These are phyloP conservation scores for Neopelma chrysocephalum DNA, from an alignment of 2,797 vertebrate species.

Conservation along the genomic window DNA sequence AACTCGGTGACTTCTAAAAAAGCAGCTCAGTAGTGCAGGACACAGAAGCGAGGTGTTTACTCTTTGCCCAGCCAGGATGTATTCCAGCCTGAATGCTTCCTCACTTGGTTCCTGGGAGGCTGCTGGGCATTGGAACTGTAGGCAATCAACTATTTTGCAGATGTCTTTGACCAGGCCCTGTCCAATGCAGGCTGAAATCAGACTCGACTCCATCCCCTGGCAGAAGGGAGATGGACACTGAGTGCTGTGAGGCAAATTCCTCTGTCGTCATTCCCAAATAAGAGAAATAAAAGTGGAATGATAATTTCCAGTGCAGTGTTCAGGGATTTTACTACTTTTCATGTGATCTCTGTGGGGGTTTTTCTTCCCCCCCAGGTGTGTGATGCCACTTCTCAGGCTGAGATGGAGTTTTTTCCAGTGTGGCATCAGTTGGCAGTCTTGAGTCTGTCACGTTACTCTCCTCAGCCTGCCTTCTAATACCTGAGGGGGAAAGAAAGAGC, in stretches of 20 bases:
- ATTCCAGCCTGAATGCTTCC: not conserved
- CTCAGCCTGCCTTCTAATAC: not conserved
- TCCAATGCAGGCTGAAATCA: not conserved
- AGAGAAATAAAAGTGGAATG: not conserved
- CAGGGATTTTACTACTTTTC: not conserved
- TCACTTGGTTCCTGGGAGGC: not conserved
- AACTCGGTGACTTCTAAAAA: not conserved
- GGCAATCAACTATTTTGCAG: not conserved
- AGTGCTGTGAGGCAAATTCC: not conserved
- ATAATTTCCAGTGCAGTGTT: not conserved
- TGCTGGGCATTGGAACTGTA: not conserved
- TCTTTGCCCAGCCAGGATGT: not conserved
- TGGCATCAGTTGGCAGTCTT: not conserved
- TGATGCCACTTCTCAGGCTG: not conserved
- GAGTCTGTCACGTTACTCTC: not conserved
- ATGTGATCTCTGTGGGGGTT: not conserved
- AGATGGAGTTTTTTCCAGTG: not conserved
- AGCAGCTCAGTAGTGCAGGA: not conserved
- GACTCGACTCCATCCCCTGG: not conserved
- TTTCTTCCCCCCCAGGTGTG: fast-evolving
- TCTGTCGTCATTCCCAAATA: fast-evolving
- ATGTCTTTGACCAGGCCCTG: not conserved
- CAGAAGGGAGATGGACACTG: fast-evolving
- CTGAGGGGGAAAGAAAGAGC: not conserved
- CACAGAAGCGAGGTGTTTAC: not conserved